A percentile compares a stretch with the other conserved stretches of the same genome.
These are phyloP conservation scores for Sweltsa coloradensis DNA, from an alignment of 1,140 invertebrate species.

Conservation along the genomic window DNA sequence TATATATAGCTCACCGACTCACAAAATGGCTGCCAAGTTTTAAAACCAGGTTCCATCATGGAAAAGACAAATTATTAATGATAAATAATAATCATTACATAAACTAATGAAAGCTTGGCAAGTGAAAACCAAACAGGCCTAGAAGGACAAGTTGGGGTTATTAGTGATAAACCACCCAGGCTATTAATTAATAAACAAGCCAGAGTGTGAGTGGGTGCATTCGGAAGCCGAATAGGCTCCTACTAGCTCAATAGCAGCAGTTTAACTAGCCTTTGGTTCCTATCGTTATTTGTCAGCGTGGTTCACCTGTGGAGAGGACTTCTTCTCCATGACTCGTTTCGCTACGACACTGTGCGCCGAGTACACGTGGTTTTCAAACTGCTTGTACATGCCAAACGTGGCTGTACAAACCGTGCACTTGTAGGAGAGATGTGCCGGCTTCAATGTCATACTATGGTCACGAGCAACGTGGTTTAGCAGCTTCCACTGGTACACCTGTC, in stretches of 20 bases:
- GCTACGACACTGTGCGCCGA: conserved; percentile 79
- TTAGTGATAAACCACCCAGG: no score
- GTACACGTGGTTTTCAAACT: conserved; percentile 89
- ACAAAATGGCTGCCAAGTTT: no score
- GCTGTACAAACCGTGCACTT: conserved; percentile 91
- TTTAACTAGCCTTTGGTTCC: conserved; percentile 20
- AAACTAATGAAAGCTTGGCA: no score
- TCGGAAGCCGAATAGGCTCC: no score
- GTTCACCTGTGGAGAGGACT: conserved; percentile 28
- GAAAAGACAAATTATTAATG: no score
- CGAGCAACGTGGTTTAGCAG: conserved; percentile 78
- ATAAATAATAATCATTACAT: no score
- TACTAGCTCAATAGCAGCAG: no score
- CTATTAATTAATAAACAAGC: conserved; percentile 5
- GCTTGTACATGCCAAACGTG: conserved; percentile 89
- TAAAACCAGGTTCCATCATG: no score
- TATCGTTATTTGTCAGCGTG: conserved; percentile 18
- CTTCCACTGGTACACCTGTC: conserved; percentile 83
- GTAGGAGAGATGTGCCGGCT: conserved; percentile 84
- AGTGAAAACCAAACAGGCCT: no score
- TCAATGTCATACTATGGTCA: conserved; percentile 80
- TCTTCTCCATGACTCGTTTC: conserved; percentile 67
- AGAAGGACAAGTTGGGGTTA: no score
- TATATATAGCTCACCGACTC: no score
- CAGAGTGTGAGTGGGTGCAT: no score